Evolutionary conservation across 2,797 vertebrate species (phyloP).

Genomic region (Podarcis siculus): DNA sequence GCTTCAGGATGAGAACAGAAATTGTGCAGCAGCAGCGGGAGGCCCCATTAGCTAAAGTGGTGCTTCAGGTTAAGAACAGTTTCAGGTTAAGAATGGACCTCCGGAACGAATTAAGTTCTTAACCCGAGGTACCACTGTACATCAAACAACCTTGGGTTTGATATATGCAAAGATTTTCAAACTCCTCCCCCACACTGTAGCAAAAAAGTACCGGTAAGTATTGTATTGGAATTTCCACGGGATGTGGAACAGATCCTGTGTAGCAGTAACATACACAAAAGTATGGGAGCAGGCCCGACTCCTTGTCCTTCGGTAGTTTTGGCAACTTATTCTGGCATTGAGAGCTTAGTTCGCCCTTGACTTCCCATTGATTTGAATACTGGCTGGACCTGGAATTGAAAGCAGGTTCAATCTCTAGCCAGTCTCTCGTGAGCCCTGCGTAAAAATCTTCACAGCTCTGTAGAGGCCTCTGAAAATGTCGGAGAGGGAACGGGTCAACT

Average conservation of each 20-base stretch:
- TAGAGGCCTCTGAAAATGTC: not conserved
- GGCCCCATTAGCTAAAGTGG: too few species aligned
- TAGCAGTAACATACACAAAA: not conserved
- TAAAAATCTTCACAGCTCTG: not conserved
- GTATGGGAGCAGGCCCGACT: not conserved
- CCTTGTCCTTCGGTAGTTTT: not conserved
- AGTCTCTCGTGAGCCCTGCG: not conserved
- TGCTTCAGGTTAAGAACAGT: too few species aligned
- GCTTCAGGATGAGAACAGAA: too few species aligned
- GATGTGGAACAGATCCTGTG: not conserved
- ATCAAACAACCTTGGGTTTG: too few species aligned
- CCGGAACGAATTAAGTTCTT: too few species aligned
- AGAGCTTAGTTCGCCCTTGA: too few species aligned
- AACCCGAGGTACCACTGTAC: too few species aligned
- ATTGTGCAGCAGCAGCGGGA: too few species aligned
- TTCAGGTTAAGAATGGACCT: too few species aligned
- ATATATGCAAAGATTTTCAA: not conserved
- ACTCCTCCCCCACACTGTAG: too few species aligned
- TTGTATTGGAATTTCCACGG: too few species aligned
- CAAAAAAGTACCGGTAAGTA: too few species aligned
- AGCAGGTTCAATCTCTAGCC: not conserved
- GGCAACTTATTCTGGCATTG: not conserved
- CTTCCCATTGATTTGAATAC: not conserved
- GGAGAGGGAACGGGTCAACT: not conserved
- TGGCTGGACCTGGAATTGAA: not conserved